A percentile compares a stretch with the other conserved stretches of the same genome.
Evolutionary conservation across 2,888 invertebrate genomes (phyloP).

Genomic region (Xestoiulus laeticollis): DNA sequence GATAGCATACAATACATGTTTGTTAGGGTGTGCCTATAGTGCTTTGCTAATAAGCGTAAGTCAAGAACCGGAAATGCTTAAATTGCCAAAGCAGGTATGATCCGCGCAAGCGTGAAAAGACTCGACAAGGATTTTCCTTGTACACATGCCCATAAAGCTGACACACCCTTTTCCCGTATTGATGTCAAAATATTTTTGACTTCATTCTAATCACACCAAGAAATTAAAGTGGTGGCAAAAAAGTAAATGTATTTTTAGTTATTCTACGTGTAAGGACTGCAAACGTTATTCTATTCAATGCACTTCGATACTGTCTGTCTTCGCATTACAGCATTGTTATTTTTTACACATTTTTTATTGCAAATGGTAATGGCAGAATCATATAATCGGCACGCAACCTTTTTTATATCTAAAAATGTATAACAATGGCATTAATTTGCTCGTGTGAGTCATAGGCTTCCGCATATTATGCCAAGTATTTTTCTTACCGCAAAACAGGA

Average conservation of each 20-base stretch:
- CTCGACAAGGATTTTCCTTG: background rate
- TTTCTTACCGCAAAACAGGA: conserved; percentile 3
- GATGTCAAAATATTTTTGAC: background rate
- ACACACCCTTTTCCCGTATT: background rate
- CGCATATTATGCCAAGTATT: background rate
- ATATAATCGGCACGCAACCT: background rate
- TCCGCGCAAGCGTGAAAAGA: conserved; percentile 18
- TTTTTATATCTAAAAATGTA: background rate
- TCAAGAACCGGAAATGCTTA: background rate
- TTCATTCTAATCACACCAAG: background rate
- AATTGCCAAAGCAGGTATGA: background rate
- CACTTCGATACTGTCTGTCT: background rate
- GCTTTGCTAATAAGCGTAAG: background rate
- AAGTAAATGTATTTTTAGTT: background rate
- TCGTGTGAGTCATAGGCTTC: background rate
- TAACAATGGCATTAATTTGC: background rate
- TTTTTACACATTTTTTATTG: background rate
- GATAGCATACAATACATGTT: background rate
- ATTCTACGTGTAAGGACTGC: background rate
- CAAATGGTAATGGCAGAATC: background rate
- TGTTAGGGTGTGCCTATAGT: background rate
- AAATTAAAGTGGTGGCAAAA: background rate
- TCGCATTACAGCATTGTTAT: background rate
- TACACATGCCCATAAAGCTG: background rate
- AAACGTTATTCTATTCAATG: background rate